Evolutionary conservation across 2,113 vertebrate species (phyloP).

Genomic region (Pristiophorus japonicus): DNA sequence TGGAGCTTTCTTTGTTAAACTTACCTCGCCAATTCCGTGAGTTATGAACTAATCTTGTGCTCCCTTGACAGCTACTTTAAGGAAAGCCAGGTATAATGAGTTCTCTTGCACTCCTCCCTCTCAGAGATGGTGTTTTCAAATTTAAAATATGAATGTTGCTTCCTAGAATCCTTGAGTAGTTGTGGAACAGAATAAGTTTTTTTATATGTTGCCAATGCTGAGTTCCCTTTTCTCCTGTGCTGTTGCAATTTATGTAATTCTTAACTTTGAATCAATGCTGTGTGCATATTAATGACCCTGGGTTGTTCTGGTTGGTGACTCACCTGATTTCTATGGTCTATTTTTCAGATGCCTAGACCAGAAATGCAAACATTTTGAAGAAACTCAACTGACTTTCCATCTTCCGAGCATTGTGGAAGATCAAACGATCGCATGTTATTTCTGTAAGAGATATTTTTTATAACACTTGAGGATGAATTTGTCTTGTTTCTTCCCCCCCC

Average conservation of each 20-base stretch:
- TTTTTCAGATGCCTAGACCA: background rate
- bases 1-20: slow-evolving; percentile 20
- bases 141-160: slow-evolving; percentile 17
- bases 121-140: background rate
- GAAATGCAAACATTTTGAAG: background rate
- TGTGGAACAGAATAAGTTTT: background rate
- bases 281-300: background rate
- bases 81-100: slow-evolving; percentile 30
- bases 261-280: background rate
- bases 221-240: background rate
- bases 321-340: background rate
- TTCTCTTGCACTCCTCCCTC: background rate
- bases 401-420: background rate
- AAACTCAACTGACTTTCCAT: background rate
- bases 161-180: background rate
- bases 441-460: background rate
- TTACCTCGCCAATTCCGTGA: background rate
- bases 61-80: slow-evolving; percentile 28
- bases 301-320: background rate
- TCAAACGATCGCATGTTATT: background rate
- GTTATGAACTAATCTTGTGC: background rate
- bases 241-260: background rate
- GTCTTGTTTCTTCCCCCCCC: background rate
- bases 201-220: background rate
- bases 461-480: background rate